phyloP scores from a whole-genome alignment of 2,888 invertebrate species.

The Caenorhabditis wallacei region DNA sequence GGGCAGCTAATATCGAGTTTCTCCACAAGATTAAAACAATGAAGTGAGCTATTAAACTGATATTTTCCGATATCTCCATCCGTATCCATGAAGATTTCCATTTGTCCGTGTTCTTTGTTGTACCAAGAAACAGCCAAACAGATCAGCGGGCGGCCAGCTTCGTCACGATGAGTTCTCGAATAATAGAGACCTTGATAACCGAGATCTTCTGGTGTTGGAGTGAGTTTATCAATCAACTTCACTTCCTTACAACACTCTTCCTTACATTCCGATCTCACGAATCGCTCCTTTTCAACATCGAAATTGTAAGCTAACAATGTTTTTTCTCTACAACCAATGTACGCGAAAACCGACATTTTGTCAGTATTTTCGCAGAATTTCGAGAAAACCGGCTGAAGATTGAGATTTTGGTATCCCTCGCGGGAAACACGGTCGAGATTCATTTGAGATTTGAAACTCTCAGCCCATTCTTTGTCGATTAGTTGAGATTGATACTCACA shows the following conservation, averaged over 20 bases:
- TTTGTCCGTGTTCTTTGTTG: constrained; percentile 5
- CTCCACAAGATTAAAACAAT: constrained; percentile 1
- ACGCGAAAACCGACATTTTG: constrained; percentile 2
- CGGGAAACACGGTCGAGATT: no score
- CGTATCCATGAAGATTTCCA: constrained; percentile 7
- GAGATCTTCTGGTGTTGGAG: not conserved
- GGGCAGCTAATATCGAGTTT: not conserved
- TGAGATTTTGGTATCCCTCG: no score
- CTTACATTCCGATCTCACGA: not conserved
- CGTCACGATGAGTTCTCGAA: constrained; percentile 23
- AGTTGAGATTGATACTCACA: not conserved
- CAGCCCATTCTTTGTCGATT: not conserved
- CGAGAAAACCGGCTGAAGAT: constrained; percentile 7
- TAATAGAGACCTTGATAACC: not conserved
- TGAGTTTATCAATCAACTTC: not conserved
- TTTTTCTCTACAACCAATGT: no score
- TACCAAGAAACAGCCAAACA: constrained; percentile 26
- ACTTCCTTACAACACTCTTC: not conserved
- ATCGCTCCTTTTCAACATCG: not conserved
- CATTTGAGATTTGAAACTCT: not conserved
- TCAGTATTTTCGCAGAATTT: constrained; percentile 4
- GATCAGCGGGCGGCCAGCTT: not conserved
- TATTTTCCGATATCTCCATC: constrained; percentile 29
- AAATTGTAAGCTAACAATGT: not conserved
- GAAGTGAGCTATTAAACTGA: not conserved